Evolutionary conservation across 1,140 invertebrate species (phyloP).

Genomic region (Muscidifurax raptorellus): DNA sequence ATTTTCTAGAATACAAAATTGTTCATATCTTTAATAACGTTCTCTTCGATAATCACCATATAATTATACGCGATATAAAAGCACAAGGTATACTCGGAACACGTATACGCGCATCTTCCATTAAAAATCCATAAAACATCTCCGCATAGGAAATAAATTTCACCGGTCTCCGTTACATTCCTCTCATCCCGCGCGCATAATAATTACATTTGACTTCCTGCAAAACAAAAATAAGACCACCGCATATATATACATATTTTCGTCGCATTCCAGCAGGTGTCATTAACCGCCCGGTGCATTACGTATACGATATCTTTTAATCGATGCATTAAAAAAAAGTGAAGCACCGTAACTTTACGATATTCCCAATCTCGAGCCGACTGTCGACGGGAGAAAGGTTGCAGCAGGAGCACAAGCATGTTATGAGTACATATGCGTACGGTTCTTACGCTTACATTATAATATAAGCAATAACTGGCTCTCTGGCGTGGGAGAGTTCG

Average conservation of each 20-base stretch:
- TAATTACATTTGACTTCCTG: neutral
- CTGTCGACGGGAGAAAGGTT: neutral
- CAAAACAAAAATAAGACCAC: slow-evolving; percentile 14
- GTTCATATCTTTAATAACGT: too few species aligned
- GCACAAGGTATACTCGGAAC: too few species aligned
- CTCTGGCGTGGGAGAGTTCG: slow-evolving; percentile 31
- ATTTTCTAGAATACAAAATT: too few species aligned
- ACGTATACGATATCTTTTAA: too few species aligned
- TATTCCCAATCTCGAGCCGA: neutral
- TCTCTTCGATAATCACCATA: too few species aligned
- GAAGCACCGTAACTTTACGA: neutral
- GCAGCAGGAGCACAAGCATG: neutral
- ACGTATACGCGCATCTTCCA: too few species aligned
- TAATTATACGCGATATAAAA: too few species aligned
- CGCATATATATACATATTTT: neutral
- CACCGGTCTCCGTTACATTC: slow-evolving; percentile 19
- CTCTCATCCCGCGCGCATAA: neutral
- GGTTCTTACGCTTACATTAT: slow-evolving; percentile 8
- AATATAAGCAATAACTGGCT: neutral
- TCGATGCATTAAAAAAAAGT: neutral
- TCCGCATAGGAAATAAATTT: neutral
- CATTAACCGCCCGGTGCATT: neutral
- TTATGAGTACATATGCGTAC: neutral
- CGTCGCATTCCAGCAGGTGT: neutral
- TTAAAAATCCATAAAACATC: neutral